Base-by-base conservation (phyloP, 1,140 invertebrate genomes). In the Aradophagus sp. region DNA sequence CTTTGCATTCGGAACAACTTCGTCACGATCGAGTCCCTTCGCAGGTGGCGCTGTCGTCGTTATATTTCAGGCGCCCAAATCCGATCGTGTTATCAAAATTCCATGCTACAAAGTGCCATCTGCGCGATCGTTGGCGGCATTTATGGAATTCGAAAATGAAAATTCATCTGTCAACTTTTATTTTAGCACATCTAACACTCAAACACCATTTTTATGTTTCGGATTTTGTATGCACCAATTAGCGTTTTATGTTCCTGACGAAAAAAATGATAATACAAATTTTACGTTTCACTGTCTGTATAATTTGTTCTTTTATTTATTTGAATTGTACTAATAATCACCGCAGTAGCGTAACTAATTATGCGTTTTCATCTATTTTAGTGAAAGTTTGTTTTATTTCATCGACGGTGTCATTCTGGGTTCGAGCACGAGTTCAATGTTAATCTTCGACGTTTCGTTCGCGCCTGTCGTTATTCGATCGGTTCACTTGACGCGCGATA, bases 301-400 rank as follows among this genome's bases (percentile, higher is more conserved):
- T 15, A 42, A 12, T 32, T 41, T 29, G 31, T 32, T 5, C 10
- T 26, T 47, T 58, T 42, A 19, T 41, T 41, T 29, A 41, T 34
- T 32, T 1, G 17, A 20, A 15, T 32, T 26, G 39, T 19, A 5
- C 2, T 42, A 1, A 31, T 44, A 10, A 12, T 32, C n/a, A 16
- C n/a, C 36, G 13, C 5, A 27, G 2, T 13, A n/a, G 20, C 13
- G 23, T 7, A 12, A 14, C 27, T 11, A 12, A 15, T 29, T 12
- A 39, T 12, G 26, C 19, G 44, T 65, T 66, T 41, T 53, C 52
- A 62, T 63, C 45, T 52, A 59, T 52, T 39, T 20, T 23, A 23
- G 23, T 38, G 23, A 10, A 50, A 36, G 44, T 36, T 59, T 69
- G 62, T 62, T 62, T 69, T n/a, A n/a, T 56, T 69, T 69, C 66